Base-by-base conservation (phyloP, 2,888 invertebrate species). In the Tetrapedia diversipes region DNA sequence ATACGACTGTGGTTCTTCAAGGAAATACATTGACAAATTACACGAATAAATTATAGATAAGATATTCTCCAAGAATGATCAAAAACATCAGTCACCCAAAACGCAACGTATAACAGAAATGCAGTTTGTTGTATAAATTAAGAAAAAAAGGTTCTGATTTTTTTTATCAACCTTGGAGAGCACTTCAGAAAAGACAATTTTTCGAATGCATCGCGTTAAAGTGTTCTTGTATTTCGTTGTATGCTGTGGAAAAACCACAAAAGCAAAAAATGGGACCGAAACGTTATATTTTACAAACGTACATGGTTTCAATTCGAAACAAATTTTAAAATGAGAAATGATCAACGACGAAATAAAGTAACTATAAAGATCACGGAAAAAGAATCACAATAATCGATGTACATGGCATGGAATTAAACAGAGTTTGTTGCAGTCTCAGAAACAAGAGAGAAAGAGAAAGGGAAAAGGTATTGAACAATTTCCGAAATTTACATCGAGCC, bases 351-450 rank as follows among this genome's bases (percentile, higher is more conserved):
- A 54, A 59, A 11, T 7, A 19, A 64, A 47, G 14, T 34, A 22
- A 45, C 24, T 19, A 27, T 54, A 56, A 39, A 19, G 45, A 19
- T 53, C 39, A 11, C 19, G n/a, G n/a, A 19, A 16, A 41, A 70
- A 59, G 61, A 41, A 57, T 53, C 29, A 63, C 65, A 39, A 49
- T 39, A 10, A 63, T n/a, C 51, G 59, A 70, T 75, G 73, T 73
- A 65, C 63, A 29, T 79, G 80, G 78, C 81, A 75, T 79, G 68
- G 60, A 77, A 75, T 74, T 70, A 59, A 73, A 82, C 78, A 78
- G 85, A 81, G 86, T 88, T 87, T 86, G 90, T 89, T 88, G 89
- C 89, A 89, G 89, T 89, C 90, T 89, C 90, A 85, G 86, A 86
- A 89, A 86, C 77, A 85, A 84, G 79, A 53, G 69, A 60, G 73